phyloP scores from a whole-genome alignment of 2,113 vertebrate genomes.

The Geococcyx californianus region DNA sequence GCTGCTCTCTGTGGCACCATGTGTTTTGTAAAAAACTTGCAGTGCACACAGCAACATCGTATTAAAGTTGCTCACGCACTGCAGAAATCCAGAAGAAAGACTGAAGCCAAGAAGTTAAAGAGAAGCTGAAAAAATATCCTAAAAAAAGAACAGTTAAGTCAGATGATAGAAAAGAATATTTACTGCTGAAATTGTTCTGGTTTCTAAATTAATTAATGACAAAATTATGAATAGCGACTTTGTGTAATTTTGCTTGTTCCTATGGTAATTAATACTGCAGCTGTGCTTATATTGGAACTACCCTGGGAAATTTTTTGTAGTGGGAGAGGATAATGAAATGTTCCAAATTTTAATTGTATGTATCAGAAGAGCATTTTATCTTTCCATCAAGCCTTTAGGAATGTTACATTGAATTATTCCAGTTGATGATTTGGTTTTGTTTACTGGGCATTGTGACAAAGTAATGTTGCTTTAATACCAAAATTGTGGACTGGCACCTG shows the following conservation, averaged over 20 bases:
- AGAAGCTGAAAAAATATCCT: neutral
- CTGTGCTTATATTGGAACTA: neutral
- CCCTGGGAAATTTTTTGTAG: neutral
- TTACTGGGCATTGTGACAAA: neutral
- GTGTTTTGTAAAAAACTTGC: neutral
- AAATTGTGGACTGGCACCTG: neutral
- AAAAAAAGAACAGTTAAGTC: neutral
- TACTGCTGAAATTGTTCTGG: neutral
- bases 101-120: neutral
- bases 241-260: neutral
- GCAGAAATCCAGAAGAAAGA: neutral
- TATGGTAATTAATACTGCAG: neutral
- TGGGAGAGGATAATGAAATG: neutral
- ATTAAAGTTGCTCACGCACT: neutral
- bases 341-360: neutral
- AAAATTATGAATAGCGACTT: neutral
- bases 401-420: neutral
- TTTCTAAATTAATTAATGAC: neutral
- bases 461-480: neutral
- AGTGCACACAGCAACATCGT: rapidly evolving
- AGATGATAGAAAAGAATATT: neutral
- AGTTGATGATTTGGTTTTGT: neutral
- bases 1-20: neutral
- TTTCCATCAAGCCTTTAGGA: neutral
- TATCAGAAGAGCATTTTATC: neutral